These are phyloP conservation scores for Dipodomys spectabilis DNA, from an alignment of 2,113 vertebrate genomes.

Conservation along the genomic window DNA sequence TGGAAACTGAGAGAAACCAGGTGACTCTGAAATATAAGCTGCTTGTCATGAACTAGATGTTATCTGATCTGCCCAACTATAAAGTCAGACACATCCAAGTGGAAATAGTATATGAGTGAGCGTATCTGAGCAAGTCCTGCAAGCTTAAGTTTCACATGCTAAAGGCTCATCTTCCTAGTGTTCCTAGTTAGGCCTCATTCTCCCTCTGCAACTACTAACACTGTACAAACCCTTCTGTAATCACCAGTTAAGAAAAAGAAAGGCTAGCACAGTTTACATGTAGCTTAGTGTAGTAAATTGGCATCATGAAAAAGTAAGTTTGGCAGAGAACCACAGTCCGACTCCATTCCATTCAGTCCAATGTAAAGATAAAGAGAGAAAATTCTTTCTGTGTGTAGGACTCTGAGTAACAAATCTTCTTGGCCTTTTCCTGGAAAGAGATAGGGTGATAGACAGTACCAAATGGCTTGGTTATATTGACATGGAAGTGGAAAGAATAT, in stretches of 20 bases:
- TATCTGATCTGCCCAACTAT: constrained; percentile 32
- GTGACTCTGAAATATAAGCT: constrained; percentile 44
- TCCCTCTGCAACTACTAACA: neutral
- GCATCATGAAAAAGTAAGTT: neutral
- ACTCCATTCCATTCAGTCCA: neutral
- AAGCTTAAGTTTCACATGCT: constrained; percentile 30
- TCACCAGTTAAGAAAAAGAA: neutral
- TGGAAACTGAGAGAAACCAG: neutral
- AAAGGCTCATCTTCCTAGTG: constrained; percentile 9
- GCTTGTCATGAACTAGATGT: neutral
- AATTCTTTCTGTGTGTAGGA: neutral
- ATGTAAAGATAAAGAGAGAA: neutral
- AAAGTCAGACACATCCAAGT: constrained; percentile 18
- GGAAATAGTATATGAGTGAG: constrained; percentile 56
- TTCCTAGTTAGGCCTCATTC: neutral
- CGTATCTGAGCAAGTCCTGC: constrained; percentile 14
- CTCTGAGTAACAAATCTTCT: neutral
- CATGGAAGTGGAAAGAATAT: neutral
- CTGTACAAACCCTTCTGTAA: neutral
- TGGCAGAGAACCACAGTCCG: neutral
- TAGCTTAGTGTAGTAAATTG: neutral
- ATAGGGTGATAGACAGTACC: neutral
- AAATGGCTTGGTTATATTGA: neutral
- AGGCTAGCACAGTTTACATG: neutral
- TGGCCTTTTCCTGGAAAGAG: constrained; percentile 12